Conservation (phyloP, 2,888 invertebrate species). For the Eremobia ochroleuca region DNA sequence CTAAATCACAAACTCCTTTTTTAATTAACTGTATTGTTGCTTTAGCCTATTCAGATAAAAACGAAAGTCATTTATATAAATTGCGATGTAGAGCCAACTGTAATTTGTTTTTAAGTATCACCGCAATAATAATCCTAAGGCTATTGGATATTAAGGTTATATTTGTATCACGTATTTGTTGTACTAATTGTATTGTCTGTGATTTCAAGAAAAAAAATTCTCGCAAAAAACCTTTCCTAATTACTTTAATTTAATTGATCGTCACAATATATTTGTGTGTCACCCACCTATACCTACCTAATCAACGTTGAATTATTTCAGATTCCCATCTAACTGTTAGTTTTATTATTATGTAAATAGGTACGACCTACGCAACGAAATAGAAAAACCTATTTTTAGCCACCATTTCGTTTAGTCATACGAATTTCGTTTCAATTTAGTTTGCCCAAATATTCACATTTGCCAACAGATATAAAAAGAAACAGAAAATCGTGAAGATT, state of each 20-base stretch:
- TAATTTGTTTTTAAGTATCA: slow-evolving; percentile 25
- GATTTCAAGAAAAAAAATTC: background rate
- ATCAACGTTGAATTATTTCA: background rate
- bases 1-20: slow-evolving; percentile 28
- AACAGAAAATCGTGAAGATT: slow-evolving; percentile 30
- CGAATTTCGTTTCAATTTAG: slow-evolving; percentile 17
- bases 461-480: slow-evolving; percentile 24
- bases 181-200: slow-evolving; percentile 13
- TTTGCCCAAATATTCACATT: slow-evolving; percentile 21
- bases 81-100: slow-evolving; percentile 20
- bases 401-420: slow-evolving; percentile 1
- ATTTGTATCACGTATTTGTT: slow-evolving; percentile 21
- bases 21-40: slow-evolving; percentile 27
- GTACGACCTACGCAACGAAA: background rate
- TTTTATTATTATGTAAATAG: background rate
- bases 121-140: slow-evolving; percentile 21
- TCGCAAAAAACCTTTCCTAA: slow-evolving; percentile 6
- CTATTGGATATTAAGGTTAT: slow-evolving; percentile 1
- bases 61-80: slow-evolving; percentile 35
- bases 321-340: background rate
- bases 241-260: slow-evolving; percentile 33
- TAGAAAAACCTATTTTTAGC: background rate
- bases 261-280: slow-evolving; percentile 8
- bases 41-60: slow-evolving; percentile 26
- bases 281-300: background rate